These are phyloP conservation scores for Cynopterus sphinx DNA, from an alignment of 2,797 vertebrate species.

Conservation along the genomic window DNA sequence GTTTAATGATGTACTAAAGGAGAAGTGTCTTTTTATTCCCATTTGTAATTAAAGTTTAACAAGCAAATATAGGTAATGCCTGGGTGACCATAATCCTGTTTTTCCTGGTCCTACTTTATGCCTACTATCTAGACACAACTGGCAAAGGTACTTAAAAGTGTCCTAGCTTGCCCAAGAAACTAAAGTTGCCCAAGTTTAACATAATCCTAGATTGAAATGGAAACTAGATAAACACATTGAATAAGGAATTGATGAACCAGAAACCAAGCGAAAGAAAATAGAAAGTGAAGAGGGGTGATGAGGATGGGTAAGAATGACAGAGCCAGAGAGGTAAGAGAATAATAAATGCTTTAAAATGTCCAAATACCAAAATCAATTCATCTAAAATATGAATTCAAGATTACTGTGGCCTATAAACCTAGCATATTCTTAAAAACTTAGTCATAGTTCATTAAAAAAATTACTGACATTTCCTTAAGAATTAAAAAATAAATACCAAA, in stretches of 20 bases:
- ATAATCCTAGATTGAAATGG: neutral
- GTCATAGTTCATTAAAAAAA: conserved; percentile 36
- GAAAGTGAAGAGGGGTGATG: neutral
- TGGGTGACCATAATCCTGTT: neutral
- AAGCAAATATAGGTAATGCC: neutral
- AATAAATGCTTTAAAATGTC: neutral
- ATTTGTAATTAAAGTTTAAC: conserved; percentile 27
- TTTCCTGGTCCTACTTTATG: neutral
- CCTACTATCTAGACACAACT: neutral
- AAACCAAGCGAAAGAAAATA: neutral
- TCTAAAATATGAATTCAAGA: conserved; percentile 5
- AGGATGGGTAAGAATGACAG: neutral
- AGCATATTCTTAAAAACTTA: conserved; percentile 35
- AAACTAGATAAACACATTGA: conserved; percentile 17
- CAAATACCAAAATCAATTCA: conserved; percentile 7
- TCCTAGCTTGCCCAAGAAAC: conserved; percentile 9
- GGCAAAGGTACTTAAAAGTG: neutral
- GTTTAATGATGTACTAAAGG: neutral
- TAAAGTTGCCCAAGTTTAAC: neutral
- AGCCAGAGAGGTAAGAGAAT: neutral
- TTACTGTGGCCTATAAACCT: neutral
- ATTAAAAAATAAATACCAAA: conserved; percentile 18
- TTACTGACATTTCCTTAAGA: conserved; percentile 43
- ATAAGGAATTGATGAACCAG: neutral
- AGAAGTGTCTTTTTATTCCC: neutral